These are phyloP conservation scores for Melanaphis sacchari DNA, from an alignment of 1,140 invertebrate species.

Conservation along the genomic window DNA sequence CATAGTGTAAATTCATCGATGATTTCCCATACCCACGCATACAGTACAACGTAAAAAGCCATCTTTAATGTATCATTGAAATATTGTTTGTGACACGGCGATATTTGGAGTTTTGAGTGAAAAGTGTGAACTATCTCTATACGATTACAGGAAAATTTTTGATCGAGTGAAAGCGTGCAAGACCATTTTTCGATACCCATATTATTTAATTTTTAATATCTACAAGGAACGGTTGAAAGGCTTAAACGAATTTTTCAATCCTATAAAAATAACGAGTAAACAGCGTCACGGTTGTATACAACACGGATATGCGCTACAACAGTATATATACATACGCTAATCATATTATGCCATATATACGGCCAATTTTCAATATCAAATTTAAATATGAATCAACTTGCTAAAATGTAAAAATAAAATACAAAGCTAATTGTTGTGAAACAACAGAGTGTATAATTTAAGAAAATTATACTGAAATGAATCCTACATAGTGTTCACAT, in stretches of 20 bases:
- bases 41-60: neutral
- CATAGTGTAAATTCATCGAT: neutral
- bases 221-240: neutral
- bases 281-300: neutral
- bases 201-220: neutral
- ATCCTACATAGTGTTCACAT: neutral
- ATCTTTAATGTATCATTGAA: neutral
- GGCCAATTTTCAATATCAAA: no score
- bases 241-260: neutral
- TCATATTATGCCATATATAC: no score
- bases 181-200: neutral
- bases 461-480: neutral
- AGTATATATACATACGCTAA: no score
- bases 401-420: no score
- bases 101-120: neutral
- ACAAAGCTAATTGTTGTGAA: no score
- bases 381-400: no score
- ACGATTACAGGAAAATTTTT: neutral
- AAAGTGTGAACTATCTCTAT: neutral
- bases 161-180: neutral
- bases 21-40: neutral
- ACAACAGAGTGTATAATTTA: neutral
- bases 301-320: neutral
- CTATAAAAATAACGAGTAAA: neutral
- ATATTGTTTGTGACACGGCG: neutral